A percentile compares a stretch with the other conserved stretches of the same genome.
phyloP scores from a whole-genome alignment of 2,113 vertebrate species.

The Sceloporus undulatus region DNA sequence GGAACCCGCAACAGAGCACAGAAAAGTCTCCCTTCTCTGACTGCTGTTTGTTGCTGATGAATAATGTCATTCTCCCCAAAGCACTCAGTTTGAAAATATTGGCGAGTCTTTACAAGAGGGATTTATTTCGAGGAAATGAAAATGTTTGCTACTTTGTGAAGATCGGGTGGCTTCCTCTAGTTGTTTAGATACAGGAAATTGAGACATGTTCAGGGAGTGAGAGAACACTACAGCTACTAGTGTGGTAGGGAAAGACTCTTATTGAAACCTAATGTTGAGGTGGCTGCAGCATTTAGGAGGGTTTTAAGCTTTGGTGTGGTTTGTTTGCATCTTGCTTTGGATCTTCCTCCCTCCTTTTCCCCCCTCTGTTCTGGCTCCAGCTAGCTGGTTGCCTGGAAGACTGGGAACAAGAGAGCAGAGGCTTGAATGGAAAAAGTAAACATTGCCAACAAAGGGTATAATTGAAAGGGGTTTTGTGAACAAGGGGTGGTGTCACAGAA shows the following conservation, averaged over 20 bases:
- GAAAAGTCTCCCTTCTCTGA: conserved; percentile 28
- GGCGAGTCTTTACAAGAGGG: neutral
- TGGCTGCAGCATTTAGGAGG: neutral
- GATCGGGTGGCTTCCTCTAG: neutral
- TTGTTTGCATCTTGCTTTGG: conserved; percentile 27
- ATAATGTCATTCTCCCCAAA: conserved; percentile 34
- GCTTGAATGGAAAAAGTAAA: conserved; percentile 75
- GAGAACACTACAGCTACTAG: conserved; percentile 23
- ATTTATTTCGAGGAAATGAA: conserved; percentile 47
- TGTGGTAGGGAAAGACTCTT: neutral
- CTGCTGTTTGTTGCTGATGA: conserved; percentile 19
- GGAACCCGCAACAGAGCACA: conserved; percentile 24
- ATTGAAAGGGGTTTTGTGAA: conserved; percentile 78
- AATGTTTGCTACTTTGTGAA: conserved; percentile 35
- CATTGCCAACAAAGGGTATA: conserved; percentile 73
- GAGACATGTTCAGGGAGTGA: neutral
- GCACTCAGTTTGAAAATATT: conserved; percentile 29
- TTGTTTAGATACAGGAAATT: neutral
- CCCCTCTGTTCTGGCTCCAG: conserved; percentile 42
- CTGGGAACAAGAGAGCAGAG: conserved; percentile 48
- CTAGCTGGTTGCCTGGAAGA: conserved; percentile 57
- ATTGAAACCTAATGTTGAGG: neutral
- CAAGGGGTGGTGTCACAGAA: conserved; percentile 64
- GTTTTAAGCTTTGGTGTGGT: conserved; percentile 20
- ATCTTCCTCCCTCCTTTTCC: conserved; percentile 39